A percentile compares a stretch with the other conserved stretches of the same genome.
phyloP scores from a whole-genome alignment of 2,888 invertebrate genomes.

The Melanostoma scalare region DNA sequence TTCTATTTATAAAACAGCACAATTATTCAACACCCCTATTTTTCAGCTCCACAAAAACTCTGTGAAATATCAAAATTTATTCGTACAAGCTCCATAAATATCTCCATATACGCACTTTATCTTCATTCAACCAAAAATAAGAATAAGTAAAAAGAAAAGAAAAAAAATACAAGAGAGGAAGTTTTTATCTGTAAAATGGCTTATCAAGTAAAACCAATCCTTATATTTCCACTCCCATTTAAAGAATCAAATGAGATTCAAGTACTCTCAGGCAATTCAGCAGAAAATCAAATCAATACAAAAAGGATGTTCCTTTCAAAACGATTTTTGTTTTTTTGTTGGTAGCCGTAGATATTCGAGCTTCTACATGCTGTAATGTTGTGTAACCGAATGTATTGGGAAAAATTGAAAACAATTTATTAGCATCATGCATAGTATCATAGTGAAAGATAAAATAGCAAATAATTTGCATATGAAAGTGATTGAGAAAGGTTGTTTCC shows the following conservation, averaged over 20 bases:
- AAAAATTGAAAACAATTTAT: conserved; percentile 70
- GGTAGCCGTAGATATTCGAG: background rate
- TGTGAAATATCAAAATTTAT: no score
- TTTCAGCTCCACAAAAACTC: no score
- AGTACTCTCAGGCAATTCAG: conserved; percentile 70
- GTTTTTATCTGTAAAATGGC: conserved; percentile 30
- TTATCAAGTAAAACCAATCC: conserved; percentile 63
- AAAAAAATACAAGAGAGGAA: background rate
- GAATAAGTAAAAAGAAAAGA: background rate
- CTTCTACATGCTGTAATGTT: conserved; percentile 1
- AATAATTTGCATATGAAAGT: conserved; percentile 73
- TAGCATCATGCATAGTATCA: conserved; percentile 67
- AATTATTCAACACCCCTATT: no score
- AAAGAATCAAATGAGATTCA: conserved; percentile 63
- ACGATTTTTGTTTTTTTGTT: conserved; percentile 25
- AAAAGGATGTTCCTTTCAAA: conserved; percentile 47
- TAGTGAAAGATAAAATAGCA: conserved; percentile 72
- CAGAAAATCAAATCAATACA: conserved; percentile 71
- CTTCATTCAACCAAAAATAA: conserved; percentile 26
- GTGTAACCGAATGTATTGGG: conserved; percentile 30
- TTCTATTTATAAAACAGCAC: no score
- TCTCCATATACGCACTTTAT: conserved; percentile 38
- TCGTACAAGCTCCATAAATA: conserved; percentile 59
- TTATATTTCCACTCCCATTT: conserved; percentile 46
- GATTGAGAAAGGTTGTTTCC: conserved; percentile 72